Conservation (phyloP, 2,113 vertebrate species). For the Ptilonorhynchus violaceus region DNA sequence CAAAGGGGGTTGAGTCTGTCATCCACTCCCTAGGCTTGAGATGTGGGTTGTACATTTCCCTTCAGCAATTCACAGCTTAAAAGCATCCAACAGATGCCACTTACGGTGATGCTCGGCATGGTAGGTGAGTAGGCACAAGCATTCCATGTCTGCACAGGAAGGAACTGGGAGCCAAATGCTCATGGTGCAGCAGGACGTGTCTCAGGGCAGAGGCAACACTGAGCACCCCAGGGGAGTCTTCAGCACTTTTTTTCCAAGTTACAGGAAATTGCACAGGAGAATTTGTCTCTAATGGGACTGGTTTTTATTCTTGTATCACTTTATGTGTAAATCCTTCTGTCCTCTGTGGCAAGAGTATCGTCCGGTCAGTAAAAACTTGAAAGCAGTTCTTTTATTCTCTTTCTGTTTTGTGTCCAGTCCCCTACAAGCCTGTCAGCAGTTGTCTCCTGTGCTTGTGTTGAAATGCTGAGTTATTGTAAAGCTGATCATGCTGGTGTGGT, state of each 20-base stretch:
- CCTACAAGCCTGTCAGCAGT: neutral
- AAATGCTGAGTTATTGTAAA: neutral
- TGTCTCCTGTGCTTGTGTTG: neutral
- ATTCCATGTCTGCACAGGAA: neutral
- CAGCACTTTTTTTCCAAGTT: neutral
- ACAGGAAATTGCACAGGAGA: neutral
- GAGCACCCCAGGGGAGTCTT: neutral
- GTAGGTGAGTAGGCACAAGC: neutral
- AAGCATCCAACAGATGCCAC: neutral
- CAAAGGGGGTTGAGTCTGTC: neutral
- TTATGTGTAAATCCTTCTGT: neutral
- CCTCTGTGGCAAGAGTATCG: neutral
- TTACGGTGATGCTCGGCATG: neutral
- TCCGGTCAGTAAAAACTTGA: neutral
- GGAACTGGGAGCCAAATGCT: neutral
- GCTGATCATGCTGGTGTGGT: neutral
- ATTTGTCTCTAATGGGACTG: neutral
- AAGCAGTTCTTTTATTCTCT: neutral
- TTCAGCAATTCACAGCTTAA: neutral
- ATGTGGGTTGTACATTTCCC: neutral
- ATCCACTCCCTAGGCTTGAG: neutral
- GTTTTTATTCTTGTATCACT: neutral
- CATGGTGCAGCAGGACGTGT: rapidly evolving
- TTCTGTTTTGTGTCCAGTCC: neutral
- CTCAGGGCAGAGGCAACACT: neutral